Base-by-base conservation (phyloP, 2,888 invertebrate species). In the Amaurobius ferox region DNA sequence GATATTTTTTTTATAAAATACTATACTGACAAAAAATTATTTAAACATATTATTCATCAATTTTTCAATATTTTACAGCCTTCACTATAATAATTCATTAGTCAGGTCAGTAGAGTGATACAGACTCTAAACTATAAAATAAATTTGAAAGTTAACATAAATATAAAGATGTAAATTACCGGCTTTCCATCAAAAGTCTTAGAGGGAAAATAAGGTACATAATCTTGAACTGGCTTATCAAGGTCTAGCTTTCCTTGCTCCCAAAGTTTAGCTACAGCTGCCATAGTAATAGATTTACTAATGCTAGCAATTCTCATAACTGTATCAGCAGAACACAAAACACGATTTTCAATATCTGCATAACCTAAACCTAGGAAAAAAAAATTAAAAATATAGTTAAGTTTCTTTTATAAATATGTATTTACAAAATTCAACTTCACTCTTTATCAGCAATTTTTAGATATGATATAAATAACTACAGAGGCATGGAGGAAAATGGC, bases 261-360 rank as follows among this genome's bases (percentile, higher is more conserved):
- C 89, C 92, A 91, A 1, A 93, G 90, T 88, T 91, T 92, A 28
- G 92, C 93, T 64, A 93, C 91, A 32, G 92, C 90, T 16, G 92
- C 90, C 91, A 93, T 92, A 16, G 93, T 93, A 81, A 94, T 91
- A 16, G 92, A 90, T 89, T 94, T 94, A 89, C 93, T 93, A 87
- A 94, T 93, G 89, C 93, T 93, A 48, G 93, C 94, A 78, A 94
- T 93, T 40, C 94, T 90, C 91, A 94, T 92, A 0, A 93, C 92
- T 19, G 92, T 92, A 11, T 91, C 89, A 13, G 91, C 89, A 9
- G 90, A 89, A 89, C 93, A 92, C 1, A 90, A 90, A 6, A 92
- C 90, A 61, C 91, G 87, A 87, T 93, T 93, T 90, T 94, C 94
- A 1, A 94, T 89, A 89, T 94, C 93, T 32, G 93, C 90, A 89